Evolutionary conservation across 1,140 invertebrate genomes (phyloP), one percentile per base, ranked within the genome.

Genomic region (Saxidomus purpurata): DNA sequence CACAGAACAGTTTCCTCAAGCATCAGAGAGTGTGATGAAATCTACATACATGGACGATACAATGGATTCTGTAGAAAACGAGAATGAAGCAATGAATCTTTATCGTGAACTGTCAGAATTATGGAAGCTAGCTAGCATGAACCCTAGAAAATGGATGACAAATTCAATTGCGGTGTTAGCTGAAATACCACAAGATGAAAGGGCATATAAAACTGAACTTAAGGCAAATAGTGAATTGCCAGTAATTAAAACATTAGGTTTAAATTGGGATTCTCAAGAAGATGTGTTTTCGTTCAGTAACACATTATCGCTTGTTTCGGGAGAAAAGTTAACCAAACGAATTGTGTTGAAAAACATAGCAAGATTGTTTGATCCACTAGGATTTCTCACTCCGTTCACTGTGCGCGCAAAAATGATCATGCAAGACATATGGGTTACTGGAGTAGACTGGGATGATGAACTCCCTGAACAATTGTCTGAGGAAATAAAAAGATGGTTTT

Each of bases 1-100:
- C 49, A 43, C 22, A 25, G 49, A 47, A 17, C n/a, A 79, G 28
- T 82, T 59, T 40, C 79, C 79, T 17, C n/a, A 34, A 8, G 79
- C 79, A 1, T 25, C 55, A 8, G 79, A 82, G 52, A 82, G 52
- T n/a, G 79, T 82, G 19, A 13, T 82, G 9, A 59, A 61, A 61
- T 61, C 19, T 11, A 82, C 49, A 17, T 82, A 82, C 31, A 82
- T 61, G 79, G 79, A 82, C 31, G 52, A 61, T 52, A 82, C 52
- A 40, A 82, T 82, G 79, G 31, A 61, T 34, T 61, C 52, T 11
- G 52, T 82, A 3, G 52, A 82, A 38, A 61, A 59, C 28, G 79
- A 82, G 36, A 19, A 55, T 3, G 15, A 15, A 40, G 79, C 28
- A n/a, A 82, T 82, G 1, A 22, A 40, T 25, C 25, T 82, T 31